A percentile compares a stretch with the other conserved stretches of the same genome.
Conservation (phyloP, 2,888 invertebrate genomes). For the Uropetala carovei region DNA sequence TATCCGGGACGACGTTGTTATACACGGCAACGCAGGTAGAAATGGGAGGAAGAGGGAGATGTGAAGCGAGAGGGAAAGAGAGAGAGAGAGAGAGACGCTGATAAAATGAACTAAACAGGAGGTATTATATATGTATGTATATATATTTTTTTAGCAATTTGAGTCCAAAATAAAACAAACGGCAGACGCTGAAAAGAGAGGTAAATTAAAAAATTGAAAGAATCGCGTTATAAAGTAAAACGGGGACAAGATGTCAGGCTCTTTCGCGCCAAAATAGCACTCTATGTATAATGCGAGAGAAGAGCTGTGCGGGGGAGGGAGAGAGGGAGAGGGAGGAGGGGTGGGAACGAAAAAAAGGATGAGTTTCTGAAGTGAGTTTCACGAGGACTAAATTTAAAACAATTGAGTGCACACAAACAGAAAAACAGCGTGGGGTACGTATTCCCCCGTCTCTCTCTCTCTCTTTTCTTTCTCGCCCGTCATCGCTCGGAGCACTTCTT, state of each 20-base stretch:
- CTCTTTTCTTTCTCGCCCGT: background rate
- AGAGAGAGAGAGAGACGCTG: background rate
- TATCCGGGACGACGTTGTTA: slow-evolving; percentile 5
- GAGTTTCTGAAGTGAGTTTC: background rate
- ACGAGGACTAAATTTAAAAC: slow-evolving; percentile 61
- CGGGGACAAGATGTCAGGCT: slow-evolving; percentile 53
- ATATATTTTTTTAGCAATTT: background rate
- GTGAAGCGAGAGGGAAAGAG: background rate
- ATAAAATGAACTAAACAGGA: background rate
- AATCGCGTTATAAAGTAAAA: slow-evolving; percentile 44
- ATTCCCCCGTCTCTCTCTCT: background rate
- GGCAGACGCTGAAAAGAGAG: background rate
- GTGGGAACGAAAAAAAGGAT: background rate
- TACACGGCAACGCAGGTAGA: background rate
- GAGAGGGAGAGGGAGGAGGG: background rate
- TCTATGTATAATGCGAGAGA: slow-evolving; percentile 45
- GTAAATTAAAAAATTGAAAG: background rate
- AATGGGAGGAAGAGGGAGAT: background rate
- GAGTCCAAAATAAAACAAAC: background rate
- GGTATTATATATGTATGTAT: too few species aligned
- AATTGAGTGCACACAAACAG: slow-evolving; percentile 63
- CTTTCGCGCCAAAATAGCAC: slow-evolving; percentile 52
- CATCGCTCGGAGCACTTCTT: background rate
- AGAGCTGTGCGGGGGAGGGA: background rate
- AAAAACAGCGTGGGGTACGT: slow-evolving; percentile 60